Evolutionary conservation across 2,888 invertebrate genomes (phyloP), one percentile per base, ranked within the genome.

Genomic region (Onthophagus sagittarius): DNA sequence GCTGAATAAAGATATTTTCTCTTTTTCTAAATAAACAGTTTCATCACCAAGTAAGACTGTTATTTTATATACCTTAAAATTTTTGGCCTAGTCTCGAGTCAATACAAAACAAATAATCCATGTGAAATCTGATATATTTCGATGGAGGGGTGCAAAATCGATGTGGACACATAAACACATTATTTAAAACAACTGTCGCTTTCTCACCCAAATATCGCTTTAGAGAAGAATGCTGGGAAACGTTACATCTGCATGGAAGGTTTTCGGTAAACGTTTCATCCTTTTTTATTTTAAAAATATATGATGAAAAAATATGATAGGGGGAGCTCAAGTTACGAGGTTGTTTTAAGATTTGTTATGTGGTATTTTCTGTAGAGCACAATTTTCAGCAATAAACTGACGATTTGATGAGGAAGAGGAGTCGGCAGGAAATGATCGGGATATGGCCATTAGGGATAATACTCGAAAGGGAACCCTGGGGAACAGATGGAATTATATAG

Each of bases 401-500:
- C 23, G 31, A 67, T 67, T 13, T 67, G 31, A 13, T 23, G 23
- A 67, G 32, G 67, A 32, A 23, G 64, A 64, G 23, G 67, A 67
- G 32, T 31, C 13, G 39, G 39, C 39, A 53, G 39, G 39, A 53
- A 53, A 23, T 64, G 64, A 13, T 64, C 64, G 64, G 64, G 15
- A 32, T 70, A 32, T 39, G 70, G 63, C 69, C 69, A 69, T 69
- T 72, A 72, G 62, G 23, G 32, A 69, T 32, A 69, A 72, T 72
- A 69, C 63, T 7, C 32, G 23, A 11, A 31, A 32, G n/a, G 33
- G 53, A 32, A 63, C 72, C 65, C 72, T 31, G 15, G n/a, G 14
- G 72, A 31, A 53, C 72, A 72, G 72, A 72, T 69, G 72, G 67
- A 72, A 62, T 72, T 67, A 72, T 72, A 62, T 72, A 62, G 65